Base-by-base conservation (phyloP, 2,888 invertebrate species). In the Agelastica alni region DNA sequence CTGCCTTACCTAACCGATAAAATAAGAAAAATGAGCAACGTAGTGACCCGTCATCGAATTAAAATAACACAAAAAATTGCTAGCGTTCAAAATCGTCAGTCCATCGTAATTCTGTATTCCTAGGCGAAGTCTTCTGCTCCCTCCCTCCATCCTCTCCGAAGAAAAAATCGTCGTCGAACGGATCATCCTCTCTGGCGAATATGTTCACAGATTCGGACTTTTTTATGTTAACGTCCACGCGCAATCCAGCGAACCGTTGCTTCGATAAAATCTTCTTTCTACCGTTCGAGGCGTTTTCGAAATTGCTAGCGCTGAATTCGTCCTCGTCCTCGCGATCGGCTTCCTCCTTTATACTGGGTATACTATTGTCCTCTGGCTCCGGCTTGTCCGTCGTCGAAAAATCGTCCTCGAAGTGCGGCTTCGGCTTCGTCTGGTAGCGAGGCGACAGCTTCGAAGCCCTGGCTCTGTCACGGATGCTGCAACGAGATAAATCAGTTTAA, bases 201-300 rank as follows among this genome's bases (percentile, higher is more conserved):
- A 94, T 94, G 75, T 93, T 93, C 5, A 93, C 88, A 2, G 93
- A 93, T 71, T 93, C 93, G 0, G 93, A 93, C 75, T 93, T 93
- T 69, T 89, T 89, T 41, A 92, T 85, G 68, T 88, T 84, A 49
- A 83, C 80, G 58, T 86, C 85, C 26, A 64, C 60, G 30, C 68
- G 58, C 41, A 68, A 68, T 49, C 47, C 70, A 51, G 53, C 64
- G 18, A 74, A 61, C 43, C 69, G 67, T 49, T 69, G 73, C 49
- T 70, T 73, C 6, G 64, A 63, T 7, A 70, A 61, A n/a, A 71
- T 66, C 61, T 68, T 72, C 58, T 70, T 74, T 18, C 69, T 62
- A 1, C 69, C 60, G 36, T 62, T 61, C 13, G 67, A 53, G 22
- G 66, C 65, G 51, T 64, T 65, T 51, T 63, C 64, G 43, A 67